Evolutionary conservation across 2,797 vertebrate species (phyloP).

Genomic region (Prunella strophiata): DNA sequence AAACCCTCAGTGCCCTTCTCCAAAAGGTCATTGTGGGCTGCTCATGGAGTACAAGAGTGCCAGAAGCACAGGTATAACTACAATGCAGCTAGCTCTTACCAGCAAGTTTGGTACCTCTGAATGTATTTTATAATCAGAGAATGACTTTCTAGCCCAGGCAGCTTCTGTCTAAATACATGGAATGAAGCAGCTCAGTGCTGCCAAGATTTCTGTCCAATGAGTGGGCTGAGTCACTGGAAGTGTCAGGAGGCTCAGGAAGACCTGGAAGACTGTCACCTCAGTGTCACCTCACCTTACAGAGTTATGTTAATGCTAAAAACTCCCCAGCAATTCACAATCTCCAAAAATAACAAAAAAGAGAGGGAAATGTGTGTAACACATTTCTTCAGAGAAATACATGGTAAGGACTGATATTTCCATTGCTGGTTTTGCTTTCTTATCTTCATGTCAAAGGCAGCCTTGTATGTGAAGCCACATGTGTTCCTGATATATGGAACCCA

Average conservation of each 20-base stretch:
- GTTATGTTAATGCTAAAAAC: not conserved
- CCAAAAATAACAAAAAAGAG: not conserved
- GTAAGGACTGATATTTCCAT: not conserved
- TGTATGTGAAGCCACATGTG: not conserved
- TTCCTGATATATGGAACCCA: not conserved
- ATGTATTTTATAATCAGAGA: not conserved
- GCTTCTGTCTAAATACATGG: not conserved
- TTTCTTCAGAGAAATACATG: not conserved
- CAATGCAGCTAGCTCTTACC: not conserved
- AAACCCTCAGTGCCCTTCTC: not conserved
- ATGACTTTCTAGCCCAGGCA: not conserved
- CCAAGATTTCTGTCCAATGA: not conserved
- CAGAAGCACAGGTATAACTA: not conserved
- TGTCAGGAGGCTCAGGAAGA: not conserved
- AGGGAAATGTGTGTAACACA: not conserved
- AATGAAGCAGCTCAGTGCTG: not conserved
- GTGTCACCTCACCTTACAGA: not conserved
- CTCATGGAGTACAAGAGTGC: not conserved
- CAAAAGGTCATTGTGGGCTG: not conserved
- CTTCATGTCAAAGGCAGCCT: not conserved
- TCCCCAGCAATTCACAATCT: not conserved
- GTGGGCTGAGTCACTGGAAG: not conserved
- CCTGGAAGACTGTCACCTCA: not conserved
- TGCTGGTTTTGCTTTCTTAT: slow-evolving; percentile 20
- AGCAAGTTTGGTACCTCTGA: not conserved